Evolutionary conservation across 64 coral and sea anemone genomes (phyloP).

Genomic region (Acropora yongei): DNA sequence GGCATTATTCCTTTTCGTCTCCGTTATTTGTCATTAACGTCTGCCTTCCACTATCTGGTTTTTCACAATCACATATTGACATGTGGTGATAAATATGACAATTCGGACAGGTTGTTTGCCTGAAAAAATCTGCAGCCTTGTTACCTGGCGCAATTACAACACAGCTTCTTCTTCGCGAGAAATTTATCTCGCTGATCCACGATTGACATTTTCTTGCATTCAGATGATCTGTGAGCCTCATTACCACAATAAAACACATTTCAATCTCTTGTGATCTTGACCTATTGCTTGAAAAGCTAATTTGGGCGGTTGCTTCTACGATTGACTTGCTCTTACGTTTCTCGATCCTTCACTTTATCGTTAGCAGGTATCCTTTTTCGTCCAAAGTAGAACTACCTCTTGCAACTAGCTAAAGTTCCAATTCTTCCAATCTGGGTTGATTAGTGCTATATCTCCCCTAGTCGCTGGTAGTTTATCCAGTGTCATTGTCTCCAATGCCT

Average conservation of each 20-base stretch:
- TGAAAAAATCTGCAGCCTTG: not conserved
- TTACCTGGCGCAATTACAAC: slow-evolving; percentile 40
- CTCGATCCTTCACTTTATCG: not conserved
- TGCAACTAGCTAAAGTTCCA: not conserved
- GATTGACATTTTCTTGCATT: slow-evolving; percentile 28
- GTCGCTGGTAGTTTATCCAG: not conserved
- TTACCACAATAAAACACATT: slow-evolving; percentile 60
- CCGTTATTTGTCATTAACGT: not conserved
- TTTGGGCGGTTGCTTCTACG: not conserved
- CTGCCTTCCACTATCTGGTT: not conserved
- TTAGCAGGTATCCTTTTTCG: not conserved
- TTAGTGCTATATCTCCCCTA: not conserved
- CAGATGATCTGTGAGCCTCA: not conserved
- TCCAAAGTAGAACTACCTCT: not conserved
- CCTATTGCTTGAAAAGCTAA: not conserved
- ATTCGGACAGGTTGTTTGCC: not conserved
- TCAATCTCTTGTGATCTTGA: not conserved
- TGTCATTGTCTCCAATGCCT: not conserved
- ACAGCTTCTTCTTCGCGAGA: slow-evolving; percentile 33
- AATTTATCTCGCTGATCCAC: slow-evolving; percentile 30
- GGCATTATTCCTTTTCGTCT: slow-evolving; percentile 48
- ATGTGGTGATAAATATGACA: slow-evolving; percentile 54
- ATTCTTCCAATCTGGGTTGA: not conserved
- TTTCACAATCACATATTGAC: slow-evolving; percentile 25
- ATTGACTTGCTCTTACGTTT: not conserved